phyloP scores from a whole-genome alignment of 1,140 invertebrate species.

The Oreohelix idahoensis region DNA sequence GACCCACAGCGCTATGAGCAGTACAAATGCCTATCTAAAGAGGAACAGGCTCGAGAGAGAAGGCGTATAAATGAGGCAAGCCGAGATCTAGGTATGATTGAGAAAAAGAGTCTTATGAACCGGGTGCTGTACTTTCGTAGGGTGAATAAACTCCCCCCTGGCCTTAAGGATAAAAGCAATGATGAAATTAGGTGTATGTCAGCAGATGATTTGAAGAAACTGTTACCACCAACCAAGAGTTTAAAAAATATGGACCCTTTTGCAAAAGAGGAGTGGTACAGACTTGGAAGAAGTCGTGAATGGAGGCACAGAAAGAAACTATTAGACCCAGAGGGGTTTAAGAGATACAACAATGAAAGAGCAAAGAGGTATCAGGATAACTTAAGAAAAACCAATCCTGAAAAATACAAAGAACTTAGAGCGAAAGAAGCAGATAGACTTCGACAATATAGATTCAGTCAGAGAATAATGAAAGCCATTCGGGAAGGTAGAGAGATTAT shows the following conservation, averaged over 20 bases:
- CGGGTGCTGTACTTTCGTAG: background rate
- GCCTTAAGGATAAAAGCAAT: slow-evolving; percentile 1
- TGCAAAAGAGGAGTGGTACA: slow-evolving; percentile 14
- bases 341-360: slow-evolving; percentile 26
- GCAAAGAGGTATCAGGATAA: slow-evolving; percentile 23
- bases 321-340: slow-evolving; percentile 20
- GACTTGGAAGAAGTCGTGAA: slow-evolving; percentile 10
- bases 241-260: slow-evolving; percentile 19
- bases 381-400: slow-evolving; percentile 23
- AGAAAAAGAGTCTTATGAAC: slow-evolving; percentile 19
- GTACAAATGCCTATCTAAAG: slow-evolving; percentile 12
- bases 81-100: background rate
- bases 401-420: slow-evolving; percentile 16
- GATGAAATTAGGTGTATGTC: slow-evolving; percentile 21
- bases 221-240: slow-evolving; percentile 16
- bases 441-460: slow-evolving; percentile 5
- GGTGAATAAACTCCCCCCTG: background rate
- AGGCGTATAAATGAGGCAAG: background rate
- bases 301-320: slow-evolving; percentile 18
- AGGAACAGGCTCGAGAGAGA: slow-evolving; percentile 4
- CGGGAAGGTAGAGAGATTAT: background rate
- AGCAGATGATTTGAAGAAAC: slow-evolving; percentile 9
- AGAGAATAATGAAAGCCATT: slow-evolving; percentile 9
- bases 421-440: slow-evolving; percentile 14
- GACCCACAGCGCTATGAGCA: background rate